Evolutionary conservation across 2,888 invertebrate genomes (phyloP).

Genomic region (Hartigia nigra): DNA sequence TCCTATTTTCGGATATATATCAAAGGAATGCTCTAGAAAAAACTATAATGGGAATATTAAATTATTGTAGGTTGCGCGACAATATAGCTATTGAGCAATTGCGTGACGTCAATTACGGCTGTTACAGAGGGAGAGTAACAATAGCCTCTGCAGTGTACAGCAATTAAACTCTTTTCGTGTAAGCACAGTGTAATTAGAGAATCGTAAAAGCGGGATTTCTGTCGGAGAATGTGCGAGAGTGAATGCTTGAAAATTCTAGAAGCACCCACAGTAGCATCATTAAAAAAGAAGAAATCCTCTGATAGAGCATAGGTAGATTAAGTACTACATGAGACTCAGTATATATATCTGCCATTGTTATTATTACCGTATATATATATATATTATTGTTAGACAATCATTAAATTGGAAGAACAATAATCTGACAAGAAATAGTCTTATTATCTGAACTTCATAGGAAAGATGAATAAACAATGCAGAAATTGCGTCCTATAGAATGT

Average conservation of each 20-base stretch:
- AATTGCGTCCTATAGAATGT: neutral
- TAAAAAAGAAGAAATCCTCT: neutral
- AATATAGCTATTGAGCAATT: neutral
- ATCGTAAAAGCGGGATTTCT: neutral
- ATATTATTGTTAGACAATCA: neutral
- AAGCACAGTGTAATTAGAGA: neutral
- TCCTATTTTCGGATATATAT: neutral
- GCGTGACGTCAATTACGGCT: neutral
- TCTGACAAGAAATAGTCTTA: neutral
- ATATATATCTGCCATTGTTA: neutral
- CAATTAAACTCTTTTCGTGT: neutral
- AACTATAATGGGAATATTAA: neutral
- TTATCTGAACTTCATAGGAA: no score
- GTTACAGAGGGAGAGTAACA: neutral
- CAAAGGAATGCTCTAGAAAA: neutral
- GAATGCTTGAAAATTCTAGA: neutral
- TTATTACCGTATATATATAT: neutral
- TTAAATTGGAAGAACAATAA: neutral
- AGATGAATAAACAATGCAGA: neutral
- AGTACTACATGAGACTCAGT: neutral
- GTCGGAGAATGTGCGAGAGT: neutral
- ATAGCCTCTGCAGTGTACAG: neutral
- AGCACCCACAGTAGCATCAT: neutral
- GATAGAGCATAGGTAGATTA: neutral
- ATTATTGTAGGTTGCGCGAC: neutral